Evolutionary conservation across 1,140 invertebrate species (phyloP).

Genomic region (Aphaenogaster rudis): DNA sequence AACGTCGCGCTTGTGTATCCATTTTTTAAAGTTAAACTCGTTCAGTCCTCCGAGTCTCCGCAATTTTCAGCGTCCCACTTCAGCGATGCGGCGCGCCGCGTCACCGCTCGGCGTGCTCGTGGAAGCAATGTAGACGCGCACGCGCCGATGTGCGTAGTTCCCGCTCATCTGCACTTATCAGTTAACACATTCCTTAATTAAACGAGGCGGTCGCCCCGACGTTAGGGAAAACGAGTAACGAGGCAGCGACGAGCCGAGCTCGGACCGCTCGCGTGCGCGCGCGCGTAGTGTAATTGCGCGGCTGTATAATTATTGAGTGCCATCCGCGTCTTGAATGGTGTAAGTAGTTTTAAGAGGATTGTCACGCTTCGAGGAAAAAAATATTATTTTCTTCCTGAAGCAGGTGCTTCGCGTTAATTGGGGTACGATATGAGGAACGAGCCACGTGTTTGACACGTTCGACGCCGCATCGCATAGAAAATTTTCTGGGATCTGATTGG

Average conservation of each 20-base stretch:
- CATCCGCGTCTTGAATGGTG: constrained; percentile 9
- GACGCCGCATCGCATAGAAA: too few relatives aligned
- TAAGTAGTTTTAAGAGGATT: constrained; percentile 18
- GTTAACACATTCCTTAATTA: constrained; percentile 65
- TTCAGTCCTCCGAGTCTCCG: neutral
- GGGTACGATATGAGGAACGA: neutral
- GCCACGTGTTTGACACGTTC: constrained; percentile 12
- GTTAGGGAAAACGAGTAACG: constrained; percentile 62
- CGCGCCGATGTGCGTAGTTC: constrained; percentile 26
- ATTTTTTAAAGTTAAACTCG: constrained; percentile 1
- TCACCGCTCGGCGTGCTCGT: constrained; percentile 20
- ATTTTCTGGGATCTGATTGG: too few relatives aligned
- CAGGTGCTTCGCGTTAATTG: constrained; percentile 12
- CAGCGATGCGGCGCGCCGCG: neutral
- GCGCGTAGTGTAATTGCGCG: constrained; percentile 20
- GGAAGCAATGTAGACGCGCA: constrained; percentile 44
- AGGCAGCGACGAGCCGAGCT: constrained; percentile 39
- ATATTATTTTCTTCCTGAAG: neutral
- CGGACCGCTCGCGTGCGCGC: neutral
- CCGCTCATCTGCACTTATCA: constrained; percentile 61
- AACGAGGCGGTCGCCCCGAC: constrained; percentile 54
- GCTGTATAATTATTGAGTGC: constrained; percentile 54
- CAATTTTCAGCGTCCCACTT: constrained; percentile 17
- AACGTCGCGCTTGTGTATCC: neutral
- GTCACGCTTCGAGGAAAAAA: neutral